Base-by-base conservation (phyloP, 1,140 invertebrate species). In the Hyles euphorbiae region DNA sequence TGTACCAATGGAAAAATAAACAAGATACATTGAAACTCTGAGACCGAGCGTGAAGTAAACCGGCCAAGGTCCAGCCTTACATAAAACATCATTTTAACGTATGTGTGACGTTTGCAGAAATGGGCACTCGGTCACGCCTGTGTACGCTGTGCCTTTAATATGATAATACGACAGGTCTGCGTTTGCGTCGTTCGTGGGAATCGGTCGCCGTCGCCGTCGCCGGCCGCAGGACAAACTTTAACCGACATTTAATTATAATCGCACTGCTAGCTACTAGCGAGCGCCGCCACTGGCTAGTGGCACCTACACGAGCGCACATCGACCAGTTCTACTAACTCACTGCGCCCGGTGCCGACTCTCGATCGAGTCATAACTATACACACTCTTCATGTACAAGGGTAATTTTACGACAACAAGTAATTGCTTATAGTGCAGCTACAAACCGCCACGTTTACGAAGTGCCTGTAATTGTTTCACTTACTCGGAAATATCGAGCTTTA, bases 81-180 rank as follows among this genome's bases (percentile, higher is more conserved):
- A 60, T 63, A 63, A 63, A 63, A 51, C 56, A 51, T 58, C 47
- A 61, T 43, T 53, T 58, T 34, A 63, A 54, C 60, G 45, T 32
- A 48, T 58, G 22, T 56, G 52, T 55, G 55, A 54, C 22, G 40
- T 60, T 53, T 63, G 58, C 65, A 67, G 54, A 60, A 56, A 53
- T 58, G 54, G 56, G 44, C 53, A 58, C 43, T 63, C 58, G 54
- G 58, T 67, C 59, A 68, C 66, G 63, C 63, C 51, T 59, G 57
- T 58, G 53, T 54, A 60, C 58, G 62, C 53, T 67, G 53, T 52
- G 57, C 60, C 56, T 61, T 67, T 66, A 65, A 63, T 68, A 70
- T 70, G 64, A 60, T 67, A 67, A 71, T 67, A 55, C 48, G 60
- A 71, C 65, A 68, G 55, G 65, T 65, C 49, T 47, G 49, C 53